These are phyloP conservation scores for Ormyrus pomaceus DNA, from an alignment of 2,888 invertebrate species.

Conservation along the genomic window DNA sequence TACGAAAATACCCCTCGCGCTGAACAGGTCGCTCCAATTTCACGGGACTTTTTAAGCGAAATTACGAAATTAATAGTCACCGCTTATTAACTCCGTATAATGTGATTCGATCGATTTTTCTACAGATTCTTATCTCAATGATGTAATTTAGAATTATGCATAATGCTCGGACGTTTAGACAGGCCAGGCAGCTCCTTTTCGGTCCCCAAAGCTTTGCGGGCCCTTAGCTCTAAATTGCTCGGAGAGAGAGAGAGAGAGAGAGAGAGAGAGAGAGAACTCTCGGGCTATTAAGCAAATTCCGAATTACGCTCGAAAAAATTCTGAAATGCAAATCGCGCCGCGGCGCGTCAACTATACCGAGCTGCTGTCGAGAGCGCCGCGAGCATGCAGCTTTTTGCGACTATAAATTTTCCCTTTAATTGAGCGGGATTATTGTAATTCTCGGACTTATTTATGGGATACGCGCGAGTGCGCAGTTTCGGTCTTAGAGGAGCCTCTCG, in stretches of 20 bases:
- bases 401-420: constrained; percentile 74
- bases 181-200: constrained; percentile 2
- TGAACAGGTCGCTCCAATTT: neutral
- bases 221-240: constrained; percentile 44
- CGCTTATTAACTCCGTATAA: too few species aligned
- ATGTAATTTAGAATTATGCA: constrained; percentile 42
- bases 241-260: neutral
- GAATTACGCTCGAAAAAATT: constrained; percentile 71
- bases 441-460: constrained; percentile 69
- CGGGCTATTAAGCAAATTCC: constrained; percentile 66
- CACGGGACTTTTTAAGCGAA: neutral
- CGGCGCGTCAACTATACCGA: constrained; percentile 20
- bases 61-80: too few species aligned
- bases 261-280: constrained; percentile 2
- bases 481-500: constrained; percentile 32
- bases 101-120: neutral
- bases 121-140: neutral
- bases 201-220: constrained; percentile 28
- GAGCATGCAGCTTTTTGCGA: constrained; percentile 62
- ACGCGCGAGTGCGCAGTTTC: constrained; percentile 30
- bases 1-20: neutral
- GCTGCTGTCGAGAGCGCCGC: constrained; percentile 6
- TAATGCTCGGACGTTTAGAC: constrained; percentile 39
- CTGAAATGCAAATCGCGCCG: constrained; percentile 68
- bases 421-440: constrained; percentile 73